Evolutionary conservation across 2,888 invertebrate species (phyloP).

Genomic region (Steromphala cineraria): DNA sequence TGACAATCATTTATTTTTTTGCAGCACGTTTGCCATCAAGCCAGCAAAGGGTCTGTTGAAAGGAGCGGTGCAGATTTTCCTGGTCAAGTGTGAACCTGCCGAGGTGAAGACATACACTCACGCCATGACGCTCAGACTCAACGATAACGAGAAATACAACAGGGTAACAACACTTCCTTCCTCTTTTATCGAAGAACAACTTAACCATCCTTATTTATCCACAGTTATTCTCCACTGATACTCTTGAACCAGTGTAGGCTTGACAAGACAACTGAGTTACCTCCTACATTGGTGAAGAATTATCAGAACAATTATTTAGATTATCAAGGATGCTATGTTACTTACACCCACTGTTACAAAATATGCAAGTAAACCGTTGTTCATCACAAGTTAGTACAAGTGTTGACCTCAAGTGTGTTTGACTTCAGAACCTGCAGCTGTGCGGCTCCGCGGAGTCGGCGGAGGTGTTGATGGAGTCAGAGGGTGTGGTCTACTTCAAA

Average conservation of each 20-base stretch:
- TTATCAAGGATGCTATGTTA: too few species aligned
- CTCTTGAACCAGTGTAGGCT: too few species aligned
- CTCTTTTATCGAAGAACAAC: neutral
- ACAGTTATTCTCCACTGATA: too few species aligned
- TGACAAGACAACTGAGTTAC: too few species aligned
- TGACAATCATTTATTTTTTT: too few species aligned
- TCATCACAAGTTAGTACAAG: neutral
- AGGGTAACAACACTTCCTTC: conserved; percentile 50
- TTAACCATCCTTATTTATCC: too few species aligned
- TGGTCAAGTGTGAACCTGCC: conserved; percentile 64
- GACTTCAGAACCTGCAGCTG: conserved; percentile 41
- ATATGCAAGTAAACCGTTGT: neutral
- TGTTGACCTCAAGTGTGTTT: neutral
- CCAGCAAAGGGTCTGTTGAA: conserved; percentile 69
- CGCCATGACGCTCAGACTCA: conserved; percentile 60
- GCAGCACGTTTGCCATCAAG: conserved; percentile 69
- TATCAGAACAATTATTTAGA: too few species aligned
- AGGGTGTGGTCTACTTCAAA: conserved; percentile 72
- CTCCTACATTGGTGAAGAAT: too few species aligned
- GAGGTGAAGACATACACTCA: conserved; percentile 67
- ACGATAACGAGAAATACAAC: conserved; percentile 69
- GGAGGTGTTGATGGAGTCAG: conserved; percentile 66
- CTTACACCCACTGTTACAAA: neutral
- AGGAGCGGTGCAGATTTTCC: conserved; percentile 66
- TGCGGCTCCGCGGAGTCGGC: conserved; percentile 71